A percentile compares a stretch with the other conserved stretches of the same genome.
These are phyloP conservation scores for Thalpophila matura DNA, from an alignment of 2,888 invertebrate genomes.

Conservation along the genomic window DNA sequence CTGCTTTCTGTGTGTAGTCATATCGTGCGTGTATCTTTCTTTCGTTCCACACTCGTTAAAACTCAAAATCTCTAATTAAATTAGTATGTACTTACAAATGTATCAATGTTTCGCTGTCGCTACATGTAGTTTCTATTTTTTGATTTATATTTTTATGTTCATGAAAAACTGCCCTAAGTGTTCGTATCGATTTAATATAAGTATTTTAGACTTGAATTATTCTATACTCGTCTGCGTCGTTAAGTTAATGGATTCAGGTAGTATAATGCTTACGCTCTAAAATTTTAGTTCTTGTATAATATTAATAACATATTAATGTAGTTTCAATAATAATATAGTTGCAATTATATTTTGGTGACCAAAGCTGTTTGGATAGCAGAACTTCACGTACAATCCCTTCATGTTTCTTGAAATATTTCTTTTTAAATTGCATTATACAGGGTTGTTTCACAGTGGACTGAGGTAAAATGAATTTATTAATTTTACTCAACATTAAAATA, in stretches of 20 bases:
- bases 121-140: neutral
- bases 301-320: slow-evolving; percentile 18
- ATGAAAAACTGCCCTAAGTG: neutral
- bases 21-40: no score
- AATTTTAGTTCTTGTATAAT: slow-evolving; percentile 28
- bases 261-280: slow-evolving; percentile 38
- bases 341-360: slow-evolving; percentile 9
- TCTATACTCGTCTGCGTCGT: neutral
- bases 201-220: neutral
- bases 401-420: neutral
- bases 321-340: slow-evolving; percentile 21
- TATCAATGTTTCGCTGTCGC: slow-evolving; percentile 15
- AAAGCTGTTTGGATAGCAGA: slow-evolving; percentile 9
- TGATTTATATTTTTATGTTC: neutral
- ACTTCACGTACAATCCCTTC: neutral
- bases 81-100: slow-evolving; percentile 44
- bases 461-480: no score
- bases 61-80: slow-evolving; percentile 7
- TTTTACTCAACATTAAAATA: no score
- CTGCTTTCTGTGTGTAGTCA: no score
- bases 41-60: no score
- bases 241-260: slow-evolving; percentile 4
- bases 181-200: neutral
- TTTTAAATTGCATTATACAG: neutral
- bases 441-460: neutral